Base-by-base conservation (phyloP, 2,888 invertebrate genomes). In the Pelosia muscerda region DNA sequence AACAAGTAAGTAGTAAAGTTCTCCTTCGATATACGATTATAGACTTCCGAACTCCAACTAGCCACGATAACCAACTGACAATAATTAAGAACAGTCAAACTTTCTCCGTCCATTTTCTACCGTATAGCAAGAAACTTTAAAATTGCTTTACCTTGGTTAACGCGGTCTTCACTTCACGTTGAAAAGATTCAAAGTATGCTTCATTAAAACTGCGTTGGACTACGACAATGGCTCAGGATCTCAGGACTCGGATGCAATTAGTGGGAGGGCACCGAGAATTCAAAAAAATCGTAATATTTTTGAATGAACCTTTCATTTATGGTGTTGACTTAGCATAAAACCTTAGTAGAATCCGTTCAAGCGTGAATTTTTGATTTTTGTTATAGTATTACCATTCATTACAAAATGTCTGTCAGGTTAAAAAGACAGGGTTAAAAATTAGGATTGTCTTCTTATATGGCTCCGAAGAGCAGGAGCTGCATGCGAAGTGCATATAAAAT, bases 161-260 rank as follows among this genome's bases (percentile, higher is more conserved):
- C 81, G 83, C 81, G 78, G 80, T 84, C 83, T 82, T 82, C 81
- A 79, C 78, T 84, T 83, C 81, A 78, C 83, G 84, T 79, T 82
- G 87, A 89, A 89, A 89, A 89, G 89, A 89, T 91, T 90, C 84
- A 86, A 89, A 91, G 88, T 86, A 89, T 86, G 87, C 90, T 92
- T 92, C 92, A 92, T 93, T 93, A 92, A 90, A 89, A 88, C 85
- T 84, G 86, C 85, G 85, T 86, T 84, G 84, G 82, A 73, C 78
- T 85, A 87, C 87, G 85, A 90, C 92, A 90, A 91, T 91, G 84
- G 88, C 75, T 68, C 83, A 84, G 85, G 86, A 86, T 84, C 81
- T 80, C 81, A 84, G 84, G 81, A 78, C 83, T 84, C 86, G 89
- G 88, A 91, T 90, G 91, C 90, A 92, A 93, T 93, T 93, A 93